Percentiles rank a stretch among this genome's conserved stretches.
These are phyloP conservation scores for Steinernema feltiae DNA, from an alignment of 1,140 invertebrate species.

Conservation along the genomic window DNA sequence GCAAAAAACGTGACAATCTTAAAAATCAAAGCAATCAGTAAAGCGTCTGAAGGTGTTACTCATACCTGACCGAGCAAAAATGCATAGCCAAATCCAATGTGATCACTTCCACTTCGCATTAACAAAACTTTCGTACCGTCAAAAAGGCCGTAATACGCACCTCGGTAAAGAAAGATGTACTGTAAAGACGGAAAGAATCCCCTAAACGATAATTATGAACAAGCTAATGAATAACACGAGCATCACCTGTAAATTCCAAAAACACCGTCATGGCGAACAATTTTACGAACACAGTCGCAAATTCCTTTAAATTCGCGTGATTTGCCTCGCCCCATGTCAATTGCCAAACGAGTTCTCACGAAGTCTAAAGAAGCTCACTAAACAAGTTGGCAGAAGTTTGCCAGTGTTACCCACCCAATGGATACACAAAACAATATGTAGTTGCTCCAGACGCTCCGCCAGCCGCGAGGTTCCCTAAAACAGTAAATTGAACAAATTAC, in stretches of 20 bases:
- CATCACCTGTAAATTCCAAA: conserved; percentile 45
- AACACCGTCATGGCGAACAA: conserved; percentile 48
- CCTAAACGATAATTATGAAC: conserved; percentile 39
- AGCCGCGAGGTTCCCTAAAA: conserved; percentile 70
- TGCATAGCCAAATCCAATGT: conserved; percentile 26
- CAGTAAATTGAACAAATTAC: too few relatives aligned
- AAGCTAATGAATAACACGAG: not conserved
- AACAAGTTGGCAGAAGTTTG: too few relatives aligned
- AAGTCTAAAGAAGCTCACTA: too few relatives aligned
- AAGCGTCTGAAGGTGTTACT: not conserved
- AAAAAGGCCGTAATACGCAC: conserved; percentile 58
- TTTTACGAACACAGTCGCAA: conserved; percentile 49
- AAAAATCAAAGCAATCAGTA: conserved; percentile 31
- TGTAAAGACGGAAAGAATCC: conserved; percentile 58
- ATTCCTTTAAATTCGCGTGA: conserved; percentile 61
- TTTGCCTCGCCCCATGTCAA: conserved; percentile 59
- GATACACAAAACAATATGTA: conserved; percentile 87
- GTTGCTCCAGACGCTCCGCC: conserved; percentile 87
- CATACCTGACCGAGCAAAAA: conserved; percentile 31
- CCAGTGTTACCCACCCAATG: too few relatives aligned
- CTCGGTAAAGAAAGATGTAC: conserved; percentile 59
- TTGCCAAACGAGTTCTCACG: conserved; percentile 74
- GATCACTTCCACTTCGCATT: conserved; percentile 22
- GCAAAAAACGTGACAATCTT: conserved; percentile 61
- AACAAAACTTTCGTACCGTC: conserved; percentile 52